These are phyloP conservation scores for Ailurus styani DNA, from an alignment of 2,113 vertebrate genomes.

Conservation along the genomic window DNA sequence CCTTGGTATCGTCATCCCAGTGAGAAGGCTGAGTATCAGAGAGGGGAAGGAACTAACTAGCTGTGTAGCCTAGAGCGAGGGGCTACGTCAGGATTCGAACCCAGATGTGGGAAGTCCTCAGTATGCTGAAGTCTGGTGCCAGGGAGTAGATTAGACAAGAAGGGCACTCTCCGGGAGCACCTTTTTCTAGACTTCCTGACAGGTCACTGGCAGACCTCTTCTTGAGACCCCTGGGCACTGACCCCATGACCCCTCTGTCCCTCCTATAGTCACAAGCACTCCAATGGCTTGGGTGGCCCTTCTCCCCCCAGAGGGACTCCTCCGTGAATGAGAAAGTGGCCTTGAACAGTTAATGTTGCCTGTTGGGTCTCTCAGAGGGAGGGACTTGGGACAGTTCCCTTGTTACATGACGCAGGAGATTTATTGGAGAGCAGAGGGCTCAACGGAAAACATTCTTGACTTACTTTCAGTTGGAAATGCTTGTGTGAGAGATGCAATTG, in stretches of 20 bases:
- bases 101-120: neutral
- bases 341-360: neutral
- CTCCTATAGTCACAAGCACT: neutral
- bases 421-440: constrained; percentile 21
- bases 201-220: neutral
- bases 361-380: neutral
- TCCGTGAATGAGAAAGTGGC: neutral
- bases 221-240: neutral
- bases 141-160: neutral
- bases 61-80: neutral
- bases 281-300: neutral
- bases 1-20: neutral
- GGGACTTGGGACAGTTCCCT: neutral
- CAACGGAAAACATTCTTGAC: constrained; percentile 8
- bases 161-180: neutral
- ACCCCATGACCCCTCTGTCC: neutral
- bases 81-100: neutral
- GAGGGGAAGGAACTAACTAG: neutral
- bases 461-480: neutral
- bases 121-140: neutral
- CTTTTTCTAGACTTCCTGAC: neutral
- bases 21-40: neutral
- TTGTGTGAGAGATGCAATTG: neutral
- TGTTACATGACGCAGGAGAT: neutral
- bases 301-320: neutral